Percentiles rank a stretch among this genome's conserved stretches.
phyloP scores from a whole-genome alignment of 2,113 vertebrate species.

The Melierax canorus region DNA sequence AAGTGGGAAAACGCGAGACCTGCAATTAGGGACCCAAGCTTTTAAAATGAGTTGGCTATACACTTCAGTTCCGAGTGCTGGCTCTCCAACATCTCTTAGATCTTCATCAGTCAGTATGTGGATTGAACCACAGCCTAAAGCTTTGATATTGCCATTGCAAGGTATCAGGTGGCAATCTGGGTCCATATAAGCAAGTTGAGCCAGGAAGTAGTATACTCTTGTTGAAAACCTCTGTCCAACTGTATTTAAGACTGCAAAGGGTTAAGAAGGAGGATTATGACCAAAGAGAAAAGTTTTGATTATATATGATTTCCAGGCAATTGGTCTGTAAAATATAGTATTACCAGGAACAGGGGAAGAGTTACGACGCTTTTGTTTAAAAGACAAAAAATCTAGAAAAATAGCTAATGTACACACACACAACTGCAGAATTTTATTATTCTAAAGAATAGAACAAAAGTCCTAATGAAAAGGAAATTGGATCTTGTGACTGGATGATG shows the following conservation, averaged over 20 bases:
- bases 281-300: not conserved
- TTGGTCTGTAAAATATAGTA: not conserved
- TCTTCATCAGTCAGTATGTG: not conserved
- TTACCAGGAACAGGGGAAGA: not conserved
- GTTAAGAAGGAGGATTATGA: not conserved
- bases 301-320: not conserved
- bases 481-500: not conserved
- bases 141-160: not conserved
- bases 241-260: not conserved
- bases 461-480: not conserved
- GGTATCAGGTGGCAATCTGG: not conserved
- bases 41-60: not conserved
- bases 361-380: not conserved
- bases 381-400: not conserved
- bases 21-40: not conserved
- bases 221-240: not conserved
- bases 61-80: not conserved
- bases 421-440: not conserved
- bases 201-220: not conserved
- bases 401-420: no score
- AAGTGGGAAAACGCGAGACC: not conserved
- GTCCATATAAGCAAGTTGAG: not conserved
- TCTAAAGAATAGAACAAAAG: not conserved
- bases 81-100: not conserved
- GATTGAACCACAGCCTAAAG: not conserved